A percentile compares a stretch with the other conserved stretches of the same genome.
Conservation (phyloP, 2,113 vertebrate species). For the Blennius ocellaris region DNA sequence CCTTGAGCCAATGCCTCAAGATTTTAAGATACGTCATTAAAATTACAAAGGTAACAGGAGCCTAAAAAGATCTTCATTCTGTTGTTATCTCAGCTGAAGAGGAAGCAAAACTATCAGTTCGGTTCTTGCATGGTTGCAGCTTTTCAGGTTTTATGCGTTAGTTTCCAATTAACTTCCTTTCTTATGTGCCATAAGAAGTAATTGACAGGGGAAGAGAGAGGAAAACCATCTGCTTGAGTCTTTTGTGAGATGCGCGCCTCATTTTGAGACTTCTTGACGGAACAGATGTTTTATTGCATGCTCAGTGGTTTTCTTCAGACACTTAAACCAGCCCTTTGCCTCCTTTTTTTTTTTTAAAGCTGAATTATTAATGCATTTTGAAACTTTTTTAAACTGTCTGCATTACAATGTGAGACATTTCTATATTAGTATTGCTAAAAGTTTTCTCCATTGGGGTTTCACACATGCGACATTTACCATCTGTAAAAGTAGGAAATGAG, state of each 20-base stretch:
- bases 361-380: slow-evolving; percentile 26
- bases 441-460: slow-evolving; percentile 1
- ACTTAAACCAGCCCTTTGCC: slow-evolving; percentile 8
- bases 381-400: background rate
- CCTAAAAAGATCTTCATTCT: background rate
- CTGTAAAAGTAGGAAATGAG: background rate
- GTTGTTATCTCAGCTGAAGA: background rate
- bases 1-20: background rate
- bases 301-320: slow-evolving; percentile 24
- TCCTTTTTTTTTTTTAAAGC: background rate
- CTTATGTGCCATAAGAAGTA: slow-evolving; percentile 5
- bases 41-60: background rate
- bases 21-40: slow-evolving; percentile 1
- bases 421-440: slow-evolving; percentile 20
- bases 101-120: background rate
- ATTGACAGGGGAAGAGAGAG: background rate
- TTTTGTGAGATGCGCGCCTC: background rate
- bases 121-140: background rate
- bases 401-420: slow-evolving; percentile 15
- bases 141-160: background rate
- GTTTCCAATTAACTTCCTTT: slow-evolving; percentile 2
- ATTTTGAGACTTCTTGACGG: slow-evolving; percentile 7
- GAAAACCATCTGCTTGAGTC: slow-evolving; percentile 10
- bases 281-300: slow-evolving; percentile 18
- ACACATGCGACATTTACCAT: slow-evolving; percentile 5